Base-by-base conservation (phyloP, 2,888 invertebrate genomes). In the Aporophyla lueneburgensis region DNA sequence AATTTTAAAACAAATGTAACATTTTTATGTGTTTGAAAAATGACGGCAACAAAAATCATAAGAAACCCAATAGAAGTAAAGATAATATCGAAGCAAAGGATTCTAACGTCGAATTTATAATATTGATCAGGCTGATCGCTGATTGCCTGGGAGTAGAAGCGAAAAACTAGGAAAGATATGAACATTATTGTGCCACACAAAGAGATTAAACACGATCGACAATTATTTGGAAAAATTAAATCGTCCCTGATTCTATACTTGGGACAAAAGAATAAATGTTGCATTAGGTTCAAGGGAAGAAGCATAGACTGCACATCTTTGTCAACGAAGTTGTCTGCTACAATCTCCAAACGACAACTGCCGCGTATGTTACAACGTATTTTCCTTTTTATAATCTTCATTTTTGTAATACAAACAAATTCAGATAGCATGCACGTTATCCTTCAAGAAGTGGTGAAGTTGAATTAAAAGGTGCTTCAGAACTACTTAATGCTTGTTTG, bases 271-370 rank as follows among this genome's bases (percentile, higher is more conserved):
- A 33, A 33, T 33, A 33, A 33, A 33, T 33, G 33, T n/a, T 75
- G 49, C 40, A 16, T 53, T 7, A 76, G 19, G n/a, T 65, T 65
- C n/a, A 76, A 43, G 2, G 75, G 75, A 2, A 40, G 43, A 59
- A 76, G 63, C 75, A 76, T 75, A 16, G 65, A 65, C 53, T 65
- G 75, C 21, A 76, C 43, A 40, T 75, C 65, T 75, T 76, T 65
- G 19, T 75, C 51, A 19, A 75, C 43, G 2, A 53, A 65, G 49
- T 65, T 59, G 9, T 58, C 76, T 27, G 21, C n/a, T 43, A n/a
- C 2, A n/a, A 43, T n/a, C 1, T 43, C 43, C 27, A 33, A 16
- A n/a, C 7, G 12, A 43, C 4, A 49, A 33, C 27, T 51, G 9
- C 4, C 12, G 9, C 2, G 24, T 5, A 2, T 27, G n/a, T 19